A percentile compares a stretch with the other conserved stretches of the same genome.
Conservation (phyloP, 2,888 invertebrate species). For the Chirona hameri region DNA sequence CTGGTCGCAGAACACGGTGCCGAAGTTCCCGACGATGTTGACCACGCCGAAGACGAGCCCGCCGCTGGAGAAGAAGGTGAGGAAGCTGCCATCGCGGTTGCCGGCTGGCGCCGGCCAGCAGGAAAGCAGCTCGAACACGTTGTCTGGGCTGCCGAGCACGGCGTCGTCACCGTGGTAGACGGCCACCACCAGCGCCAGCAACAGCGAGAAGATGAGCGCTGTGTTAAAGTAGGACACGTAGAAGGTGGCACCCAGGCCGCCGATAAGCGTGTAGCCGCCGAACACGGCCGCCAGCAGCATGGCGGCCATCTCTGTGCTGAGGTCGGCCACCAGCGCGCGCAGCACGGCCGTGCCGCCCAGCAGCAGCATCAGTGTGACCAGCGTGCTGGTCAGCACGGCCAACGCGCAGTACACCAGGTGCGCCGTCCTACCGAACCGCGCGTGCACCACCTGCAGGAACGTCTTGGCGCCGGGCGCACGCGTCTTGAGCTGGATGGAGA, state of each 20-base stretch:
- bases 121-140: neutral
- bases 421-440: constrained; percentile 45
- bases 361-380: constrained; percentile 46
- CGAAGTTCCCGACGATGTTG: constrained; percentile 45
- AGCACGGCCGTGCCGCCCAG: constrained; percentile 31
- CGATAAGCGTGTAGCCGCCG: constrained; percentile 38
- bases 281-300: constrained; percentile 43
- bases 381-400: constrained; percentile 46
- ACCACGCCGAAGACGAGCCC: constrained; percentile 49
- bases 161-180: neutral
- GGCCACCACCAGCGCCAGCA: neutral
- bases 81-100: constrained; percentile 44
- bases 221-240: constrained; percentile 5
- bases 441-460: constrained; percentile 46
- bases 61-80: constrained; percentile 46
- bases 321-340: constrained; percentile 38
- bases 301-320: constrained; percentile 45
- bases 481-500: constrained; percentile 46
- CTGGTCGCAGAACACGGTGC: constrained; percentile 49
- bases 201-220: neutral
- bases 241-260: constrained; percentile 38
- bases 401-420: constrained; percentile 46
- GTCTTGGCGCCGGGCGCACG: constrained; percentile 36
- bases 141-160: neutral
- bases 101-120: constrained; percentile 43